phyloP scores from a whole-genome alignment of 2,113 vertebrate species.

The Etheostoma spectabile region DNA sequence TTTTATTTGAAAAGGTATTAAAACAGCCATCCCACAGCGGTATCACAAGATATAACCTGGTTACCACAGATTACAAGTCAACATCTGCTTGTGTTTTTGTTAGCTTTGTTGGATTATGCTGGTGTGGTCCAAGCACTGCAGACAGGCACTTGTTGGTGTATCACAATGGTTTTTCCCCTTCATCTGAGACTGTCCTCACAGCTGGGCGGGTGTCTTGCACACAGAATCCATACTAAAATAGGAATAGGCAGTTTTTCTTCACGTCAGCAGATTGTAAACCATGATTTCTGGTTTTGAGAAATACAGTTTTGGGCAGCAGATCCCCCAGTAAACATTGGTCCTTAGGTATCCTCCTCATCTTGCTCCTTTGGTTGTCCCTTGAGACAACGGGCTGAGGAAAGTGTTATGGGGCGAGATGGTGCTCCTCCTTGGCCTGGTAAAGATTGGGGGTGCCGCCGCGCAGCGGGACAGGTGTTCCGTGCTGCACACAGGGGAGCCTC shows the following conservation, averaged over 20 bases:
- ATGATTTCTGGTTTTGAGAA: conserved; percentile 75
- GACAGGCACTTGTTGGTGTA: conserved; percentile 76
- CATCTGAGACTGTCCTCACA: conserved; percentile 40
- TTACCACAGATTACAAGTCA: conserved; percentile 4
- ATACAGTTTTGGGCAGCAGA: conserved; percentile 69
- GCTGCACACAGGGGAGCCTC: conserved; percentile 77
- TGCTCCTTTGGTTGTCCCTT: conserved; percentile 52
- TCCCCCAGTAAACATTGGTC: conserved; percentile 56
- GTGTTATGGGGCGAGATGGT: conserved; percentile 67
- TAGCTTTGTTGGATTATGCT: conserved; percentile 25
- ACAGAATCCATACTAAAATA: conserved; percentile 74
- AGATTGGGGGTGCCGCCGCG: conserved; percentile 79
- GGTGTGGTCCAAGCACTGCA: not conserved
- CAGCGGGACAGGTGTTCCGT: conserved; percentile 80
- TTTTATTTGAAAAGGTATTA: not conserved
- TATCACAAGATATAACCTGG: conserved; percentile 4
- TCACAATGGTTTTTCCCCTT: conserved; percentile 21
- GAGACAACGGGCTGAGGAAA: conserved; percentile 57
- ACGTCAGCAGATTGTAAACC: conserved; percentile 77
- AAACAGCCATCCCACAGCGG: conserved; percentile 4
- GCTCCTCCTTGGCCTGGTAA: conserved; percentile 85
- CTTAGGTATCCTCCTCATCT: conserved; percentile 47
- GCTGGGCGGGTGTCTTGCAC: conserved; percentile 46
- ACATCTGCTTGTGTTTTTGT: conserved; percentile 29
- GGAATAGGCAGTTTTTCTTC: conserved; percentile 68